Percentiles rank a stretch among this genome's conserved stretches.
These are phyloP conservation scores for Rhinoraja longicauda DNA, from an alignment of 2,797 vertebrate species.

Conservation along the genomic window DNA sequence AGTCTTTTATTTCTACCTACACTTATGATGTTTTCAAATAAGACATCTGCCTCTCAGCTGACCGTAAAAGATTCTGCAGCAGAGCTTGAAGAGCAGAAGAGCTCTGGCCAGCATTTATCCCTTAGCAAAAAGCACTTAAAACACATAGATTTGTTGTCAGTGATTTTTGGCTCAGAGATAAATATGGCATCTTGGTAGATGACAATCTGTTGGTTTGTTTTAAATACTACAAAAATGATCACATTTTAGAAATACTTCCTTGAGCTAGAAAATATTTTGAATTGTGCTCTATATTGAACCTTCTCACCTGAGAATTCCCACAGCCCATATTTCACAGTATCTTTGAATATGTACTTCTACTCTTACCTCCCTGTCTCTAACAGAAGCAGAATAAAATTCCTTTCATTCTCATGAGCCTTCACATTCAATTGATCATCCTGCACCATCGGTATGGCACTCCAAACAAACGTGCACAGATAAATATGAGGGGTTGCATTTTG, in stretches of 20 bases:
- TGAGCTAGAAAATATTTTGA: background rate
- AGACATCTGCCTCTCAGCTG: background rate
- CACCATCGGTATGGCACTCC: no score
- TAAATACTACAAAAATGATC: background rate
- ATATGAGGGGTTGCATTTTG: no score
- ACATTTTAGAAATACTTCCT: background rate
- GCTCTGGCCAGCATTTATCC: background rate
- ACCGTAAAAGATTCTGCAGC: background rate
- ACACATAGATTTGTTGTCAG: background rate
- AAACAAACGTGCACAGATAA: no score
- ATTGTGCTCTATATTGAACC: no score
- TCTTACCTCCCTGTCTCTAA: no score
- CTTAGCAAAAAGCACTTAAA: background rate
- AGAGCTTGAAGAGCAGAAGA: background rate
- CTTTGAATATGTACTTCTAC: no score
- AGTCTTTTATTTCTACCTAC: background rate
- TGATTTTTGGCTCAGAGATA: background rate
- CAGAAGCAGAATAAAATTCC: no score
- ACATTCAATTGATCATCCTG: no score
- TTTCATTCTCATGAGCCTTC: no score
- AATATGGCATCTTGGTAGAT: background rate
- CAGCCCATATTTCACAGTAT: no score
- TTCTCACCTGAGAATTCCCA: no score
- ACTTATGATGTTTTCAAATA: background rate
- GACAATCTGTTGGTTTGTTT: background rate